Base-by-base conservation (phyloP, 2,888 invertebrate species). In the Agonum fuliginosum region DNA sequence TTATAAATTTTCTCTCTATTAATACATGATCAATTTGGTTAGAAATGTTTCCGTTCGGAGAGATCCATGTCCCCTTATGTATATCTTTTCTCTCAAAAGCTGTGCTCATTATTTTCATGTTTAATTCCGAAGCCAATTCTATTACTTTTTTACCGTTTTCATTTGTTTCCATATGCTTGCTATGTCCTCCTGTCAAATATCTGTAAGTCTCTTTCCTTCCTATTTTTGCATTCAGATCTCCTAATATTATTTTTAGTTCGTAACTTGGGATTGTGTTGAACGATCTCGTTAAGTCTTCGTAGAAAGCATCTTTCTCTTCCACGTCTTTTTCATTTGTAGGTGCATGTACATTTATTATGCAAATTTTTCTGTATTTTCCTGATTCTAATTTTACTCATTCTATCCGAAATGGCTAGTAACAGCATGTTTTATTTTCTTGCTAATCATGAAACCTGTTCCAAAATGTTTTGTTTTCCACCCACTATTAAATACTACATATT, bases 1-100 rank as follows among this genome's bases (percentile, higher is more conserved):
- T n/a, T n/a, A n/a, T n/a, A n/a, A 10, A 19, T 51, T 30, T 14
- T 78, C 34, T 72, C 12, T 78, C 72, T 34, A 62, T 72, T 34
- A 78, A 37, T 20, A 78, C 58, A n/a, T n/a, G n/a, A n/a, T n/a
- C n/a, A n/a, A n/a, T n/a, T n/a, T n/a, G n/a, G n/a, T n/a, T n/a
- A n/a, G n/a, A n/a, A n/a, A n/a, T n/a, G n/a, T n/a, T n/a, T n/a
- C n/a, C n/a, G n/a, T n/a, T n/a, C n/a, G n/a, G n/a, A n/a, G n/a
- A n/a, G n/a, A n/a, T n/a, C n/a, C n/a, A n/a, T n/a, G n/a, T n/a
- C n/a, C n/a, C n/a, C n/a, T n/a, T n/a, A n/a, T n/a, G n/a, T n/a
- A n/a, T n/a, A n/a, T n/a, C n/a, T n/a, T n/a, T n/a, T n/a, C 43
- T 10, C 43, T 43, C 5, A n/a, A 43, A 43, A 12, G n/a, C 3